These are phyloP conservation scores for Amphimallon solstitiale DNA, from an alignment of 2,888 invertebrate species.

Conservation along the genomic window DNA sequence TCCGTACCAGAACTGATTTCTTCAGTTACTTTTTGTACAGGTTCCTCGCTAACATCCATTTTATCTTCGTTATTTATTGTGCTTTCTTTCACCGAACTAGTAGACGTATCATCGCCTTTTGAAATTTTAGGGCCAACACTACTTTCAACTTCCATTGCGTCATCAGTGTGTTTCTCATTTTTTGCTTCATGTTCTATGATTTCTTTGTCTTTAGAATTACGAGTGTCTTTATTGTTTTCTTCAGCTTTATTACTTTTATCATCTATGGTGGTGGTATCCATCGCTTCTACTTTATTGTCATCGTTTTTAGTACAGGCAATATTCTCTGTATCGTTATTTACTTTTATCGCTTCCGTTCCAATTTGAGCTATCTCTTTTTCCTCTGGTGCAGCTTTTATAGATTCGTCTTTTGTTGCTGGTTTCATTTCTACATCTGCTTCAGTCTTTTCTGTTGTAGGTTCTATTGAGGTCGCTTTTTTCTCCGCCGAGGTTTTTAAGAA, in stretches of 20 bases:
- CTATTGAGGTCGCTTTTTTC: too few species aligned
- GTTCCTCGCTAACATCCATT: neutral
- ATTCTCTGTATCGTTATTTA: too few species aligned
- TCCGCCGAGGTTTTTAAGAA: too few species aligned
- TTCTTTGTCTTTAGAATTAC: constrained; percentile 10
- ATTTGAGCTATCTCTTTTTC: constrained; percentile 4
- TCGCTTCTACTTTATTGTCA: constrained; percentile 24
- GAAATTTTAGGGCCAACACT: constrained; percentile 12
- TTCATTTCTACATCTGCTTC: too few species aligned
- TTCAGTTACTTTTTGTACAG: constrained; percentile 9
- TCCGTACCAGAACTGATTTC: constrained; percentile 10
- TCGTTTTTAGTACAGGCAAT: too few species aligned
- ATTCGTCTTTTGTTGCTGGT: too few species aligned
- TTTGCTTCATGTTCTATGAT: constrained; percentile 2
- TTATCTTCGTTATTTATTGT: neutral
- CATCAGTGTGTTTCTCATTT: constrained; percentile 10
- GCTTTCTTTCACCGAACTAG: constrained; percentile 8
- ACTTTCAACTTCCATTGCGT: constrained; percentile 47
- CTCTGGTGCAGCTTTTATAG: constrained; percentile 1
- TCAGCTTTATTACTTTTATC: neutral
- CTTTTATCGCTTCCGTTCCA: too few species aligned
- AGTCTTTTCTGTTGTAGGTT: too few species aligned
- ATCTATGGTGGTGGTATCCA: neutral
- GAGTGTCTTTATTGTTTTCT: neutral
- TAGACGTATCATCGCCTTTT: too few species aligned